These are phyloP conservation scores for Hydriomena furcata DNA, from an alignment of 2,888 invertebrate species.

Conservation along the genomic window DNA sequence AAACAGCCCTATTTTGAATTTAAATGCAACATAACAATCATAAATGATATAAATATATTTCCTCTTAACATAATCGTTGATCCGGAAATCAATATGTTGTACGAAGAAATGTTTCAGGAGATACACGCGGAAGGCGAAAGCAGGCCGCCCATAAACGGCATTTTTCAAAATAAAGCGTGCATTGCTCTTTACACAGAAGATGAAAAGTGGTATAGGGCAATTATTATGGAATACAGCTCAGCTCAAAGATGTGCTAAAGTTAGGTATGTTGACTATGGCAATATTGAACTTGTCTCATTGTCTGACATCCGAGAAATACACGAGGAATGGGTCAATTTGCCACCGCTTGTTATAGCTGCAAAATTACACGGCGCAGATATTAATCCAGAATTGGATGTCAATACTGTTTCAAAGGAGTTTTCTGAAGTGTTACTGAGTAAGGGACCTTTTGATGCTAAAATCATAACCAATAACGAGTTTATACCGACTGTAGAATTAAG, in stretches of 20 bases:
- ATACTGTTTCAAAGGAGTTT: constrained; percentile 54
- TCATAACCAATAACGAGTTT: constrained; percentile 45
- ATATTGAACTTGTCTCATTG: constrained; percentile 79
- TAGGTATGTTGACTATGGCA: constrained; percentile 90
- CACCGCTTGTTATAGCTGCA: constrained; percentile 79
- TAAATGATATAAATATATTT: constrained; percentile 55
- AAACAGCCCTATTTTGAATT: constrained; percentile 50
- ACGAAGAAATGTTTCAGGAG: constrained; percentile 73
- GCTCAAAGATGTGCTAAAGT: constrained; percentile 79
- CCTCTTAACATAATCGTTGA: constrained; percentile 64
- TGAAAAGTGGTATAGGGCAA: constrained; percentile 88
- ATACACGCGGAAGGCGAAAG: constrained; percentile 71
- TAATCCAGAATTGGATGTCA: constrained; percentile 56
- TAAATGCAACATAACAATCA: constrained; percentile 57
- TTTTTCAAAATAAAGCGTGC: constrained; percentile 83
- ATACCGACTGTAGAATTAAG: constrained; percentile 60
- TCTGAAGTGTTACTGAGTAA: constrained; percentile 56
- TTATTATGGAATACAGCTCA: constrained; percentile 79
- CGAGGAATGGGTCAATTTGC: constrained; percentile 74
- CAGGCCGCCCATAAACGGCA: constrained; percentile 69
- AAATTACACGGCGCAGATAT: constrained; percentile 64
- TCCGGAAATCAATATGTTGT: constrained; percentile 65
- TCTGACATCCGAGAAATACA: constrained; percentile 76
- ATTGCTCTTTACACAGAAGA: constrained; percentile 85
- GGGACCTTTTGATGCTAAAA: constrained; percentile 60